These are phyloP conservation scores for Monodelphis domestica DNA, from an alignment of 2,797 vertebrate species.

Conservation along the genomic window DNA sequence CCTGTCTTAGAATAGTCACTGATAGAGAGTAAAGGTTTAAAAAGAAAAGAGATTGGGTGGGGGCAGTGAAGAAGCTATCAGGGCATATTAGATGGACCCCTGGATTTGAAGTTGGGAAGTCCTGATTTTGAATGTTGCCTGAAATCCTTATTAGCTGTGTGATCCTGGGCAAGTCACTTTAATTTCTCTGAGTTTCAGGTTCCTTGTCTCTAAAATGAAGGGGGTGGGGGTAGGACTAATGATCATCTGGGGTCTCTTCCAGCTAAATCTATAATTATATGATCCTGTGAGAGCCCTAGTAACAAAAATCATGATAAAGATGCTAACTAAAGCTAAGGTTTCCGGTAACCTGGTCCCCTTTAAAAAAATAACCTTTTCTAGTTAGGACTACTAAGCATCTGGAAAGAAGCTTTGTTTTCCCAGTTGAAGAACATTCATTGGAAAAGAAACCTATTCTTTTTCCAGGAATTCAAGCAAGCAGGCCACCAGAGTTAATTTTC, in stretches of 20 bases:
- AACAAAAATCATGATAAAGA: no score
- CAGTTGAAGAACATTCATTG: neutral
- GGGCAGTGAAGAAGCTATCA: no score
- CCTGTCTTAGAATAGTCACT: no score
- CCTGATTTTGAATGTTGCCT: neutral
- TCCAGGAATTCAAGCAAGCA: neutral
- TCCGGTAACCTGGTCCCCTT: neutral
- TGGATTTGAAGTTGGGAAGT: neutral
- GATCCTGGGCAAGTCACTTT: neutral
- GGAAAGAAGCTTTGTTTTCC: neutral
- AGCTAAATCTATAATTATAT: neutral
- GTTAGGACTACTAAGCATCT: neutral
- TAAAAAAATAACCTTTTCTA: neutral
- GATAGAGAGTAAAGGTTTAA: no score
- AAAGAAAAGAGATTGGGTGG: no score
- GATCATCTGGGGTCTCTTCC: neutral
- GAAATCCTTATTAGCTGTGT: neutral
- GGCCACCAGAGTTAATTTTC: neutral
- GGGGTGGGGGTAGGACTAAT: neutral
- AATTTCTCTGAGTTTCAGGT: neutral
- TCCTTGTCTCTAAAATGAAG: neutral
- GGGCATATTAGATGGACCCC: neutral
- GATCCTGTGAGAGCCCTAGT: neutral
- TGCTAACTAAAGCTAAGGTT: neutral
- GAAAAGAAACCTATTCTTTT: neutral